Evolutionary conservation across 2,888 invertebrate species (phyloP).

Genomic region (Hanleya hanleyi): DNA sequence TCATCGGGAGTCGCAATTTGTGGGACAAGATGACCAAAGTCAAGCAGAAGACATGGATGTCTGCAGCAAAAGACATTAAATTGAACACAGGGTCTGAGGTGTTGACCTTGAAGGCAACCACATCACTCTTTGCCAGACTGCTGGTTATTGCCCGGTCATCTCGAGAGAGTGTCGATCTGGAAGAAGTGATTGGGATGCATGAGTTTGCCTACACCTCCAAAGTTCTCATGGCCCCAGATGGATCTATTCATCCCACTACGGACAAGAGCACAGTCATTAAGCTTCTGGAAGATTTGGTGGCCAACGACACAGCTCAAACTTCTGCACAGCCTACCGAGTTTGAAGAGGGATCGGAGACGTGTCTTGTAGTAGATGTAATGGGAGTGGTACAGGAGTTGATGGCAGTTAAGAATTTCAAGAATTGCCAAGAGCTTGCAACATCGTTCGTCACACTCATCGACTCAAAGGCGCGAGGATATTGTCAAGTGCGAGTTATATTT

Average conservation of each 20-base stretch:
- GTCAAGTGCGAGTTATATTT: constrained; percentile 14
- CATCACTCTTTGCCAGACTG: no score
- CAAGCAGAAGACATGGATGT: no score
- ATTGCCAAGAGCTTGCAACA: constrained; percentile 11
- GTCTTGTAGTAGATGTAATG: constrained; percentile 22
- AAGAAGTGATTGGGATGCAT: no score
- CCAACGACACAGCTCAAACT: not conserved
- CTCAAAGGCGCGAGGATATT: constrained; percentile 14
- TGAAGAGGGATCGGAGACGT: not conserved
- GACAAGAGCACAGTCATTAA: constrained; percentile 20
- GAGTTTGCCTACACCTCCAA: no score
- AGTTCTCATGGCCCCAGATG: no score
- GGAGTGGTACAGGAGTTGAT: constrained; percentile 17
- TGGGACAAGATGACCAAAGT: no score
- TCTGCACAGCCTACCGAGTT: not conserved
- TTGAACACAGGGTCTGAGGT: no score
- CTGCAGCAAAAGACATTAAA: no score
- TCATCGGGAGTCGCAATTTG: no score
- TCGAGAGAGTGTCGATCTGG: no score
- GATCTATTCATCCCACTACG: constrained; percentile 15
- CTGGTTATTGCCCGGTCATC: no score
- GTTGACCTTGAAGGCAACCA: no score
- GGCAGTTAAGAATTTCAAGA: constrained; percentile 13
- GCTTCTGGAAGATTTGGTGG: constrained; percentile 14
- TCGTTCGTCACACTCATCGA: constrained; percentile 14